Percentiles rank a stretch among this genome's conserved stretches.
Conservation (phyloP, 2,888 invertebrate genomes). For the Parnassius smintheus region DNA sequence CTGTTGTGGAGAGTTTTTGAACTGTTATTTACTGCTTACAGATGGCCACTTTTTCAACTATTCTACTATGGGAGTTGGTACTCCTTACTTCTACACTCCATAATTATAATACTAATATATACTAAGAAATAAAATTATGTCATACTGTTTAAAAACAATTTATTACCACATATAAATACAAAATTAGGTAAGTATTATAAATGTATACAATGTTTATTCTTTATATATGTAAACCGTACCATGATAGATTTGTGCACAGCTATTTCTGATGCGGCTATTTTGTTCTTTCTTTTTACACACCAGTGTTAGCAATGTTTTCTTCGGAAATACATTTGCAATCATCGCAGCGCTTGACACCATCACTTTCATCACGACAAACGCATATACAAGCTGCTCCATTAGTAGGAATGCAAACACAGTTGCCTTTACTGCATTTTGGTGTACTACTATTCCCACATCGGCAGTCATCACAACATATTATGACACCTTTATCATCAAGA, state of each 20-base stretch:
- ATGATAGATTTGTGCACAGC: conserved; percentile 29
- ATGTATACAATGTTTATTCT: too few species aligned
- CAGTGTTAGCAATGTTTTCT: conserved; percentile 17
- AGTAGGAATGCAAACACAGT: conserved; percentile 30
- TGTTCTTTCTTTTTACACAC: conserved; percentile 38
- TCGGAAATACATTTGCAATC: conserved; percentile 31
- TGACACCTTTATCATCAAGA: conserved; percentile 35
- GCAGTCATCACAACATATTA: conserved; percentile 41
- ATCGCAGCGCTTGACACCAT: conserved; percentile 31
- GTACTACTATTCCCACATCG: conserved; percentile 25
- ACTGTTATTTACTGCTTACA: too few species aligned
- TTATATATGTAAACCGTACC: too few species aligned
- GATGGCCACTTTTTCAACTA: too few species aligned
- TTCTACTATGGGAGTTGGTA: too few species aligned
- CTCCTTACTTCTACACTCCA: too few species aligned
- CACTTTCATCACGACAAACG: conserved; percentile 29
- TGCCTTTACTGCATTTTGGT: conserved; percentile 21
- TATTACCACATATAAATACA: conserved; percentile 26
- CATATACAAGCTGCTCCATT: conserved; percentile 31
- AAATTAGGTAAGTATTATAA: too few species aligned
- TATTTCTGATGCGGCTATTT: conserved; percentile 37
- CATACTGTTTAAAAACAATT: conserved; percentile 36
- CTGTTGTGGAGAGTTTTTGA: too few species aligned
- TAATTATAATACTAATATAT: too few species aligned
- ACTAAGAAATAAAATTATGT: conserved; percentile 29